Percentiles rank a stretch among this genome's conserved stretches.
These are phyloP conservation scores for Papilio machaon DNA, from an alignment of 1,140 invertebrate species.

Conservation along the genomic window DNA sequence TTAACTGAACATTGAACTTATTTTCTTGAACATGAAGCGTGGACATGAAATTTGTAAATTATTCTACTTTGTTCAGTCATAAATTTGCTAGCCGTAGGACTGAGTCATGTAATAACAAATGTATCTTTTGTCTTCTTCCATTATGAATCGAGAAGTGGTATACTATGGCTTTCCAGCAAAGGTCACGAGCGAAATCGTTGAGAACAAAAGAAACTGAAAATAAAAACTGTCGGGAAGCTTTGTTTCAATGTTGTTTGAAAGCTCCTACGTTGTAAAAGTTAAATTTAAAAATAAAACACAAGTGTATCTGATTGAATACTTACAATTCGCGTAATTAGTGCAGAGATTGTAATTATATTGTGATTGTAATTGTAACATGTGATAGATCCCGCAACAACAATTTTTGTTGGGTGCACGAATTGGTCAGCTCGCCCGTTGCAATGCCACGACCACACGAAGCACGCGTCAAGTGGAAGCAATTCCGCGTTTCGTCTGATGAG, in stretches of 20 bases:
- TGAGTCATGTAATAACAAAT: not conserved
- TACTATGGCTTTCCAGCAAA: not conserved
- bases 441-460: too few relatives aligned
- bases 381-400: too few relatives aligned
- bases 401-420: too few relatives aligned
- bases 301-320: not conserved
- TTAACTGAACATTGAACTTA: not conserved
- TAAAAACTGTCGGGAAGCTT: not conserved
- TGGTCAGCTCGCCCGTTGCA: too few relatives aligned
- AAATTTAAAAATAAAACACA: not conserved
- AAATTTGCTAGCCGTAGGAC: not conserved
- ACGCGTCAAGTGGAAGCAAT: too few relatives aligned
- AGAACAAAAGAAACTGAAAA: constrained; percentile 4
- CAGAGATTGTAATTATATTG: too few relatives aligned
- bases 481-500: too few relatives aligned
- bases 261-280: not conserved
- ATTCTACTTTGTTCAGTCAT: not conserved
- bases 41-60: not conserved
- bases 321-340: too few relatives aligned
- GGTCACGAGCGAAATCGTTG: constrained; percentile 10
- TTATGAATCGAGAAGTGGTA: not conserved
- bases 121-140: constrained; percentile 2
- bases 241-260: not conserved
- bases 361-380: too few relatives aligned
- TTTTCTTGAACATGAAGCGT: not conserved